Conservation (phyloP, 2,797 vertebrate species). For the Huso huso region DNA sequence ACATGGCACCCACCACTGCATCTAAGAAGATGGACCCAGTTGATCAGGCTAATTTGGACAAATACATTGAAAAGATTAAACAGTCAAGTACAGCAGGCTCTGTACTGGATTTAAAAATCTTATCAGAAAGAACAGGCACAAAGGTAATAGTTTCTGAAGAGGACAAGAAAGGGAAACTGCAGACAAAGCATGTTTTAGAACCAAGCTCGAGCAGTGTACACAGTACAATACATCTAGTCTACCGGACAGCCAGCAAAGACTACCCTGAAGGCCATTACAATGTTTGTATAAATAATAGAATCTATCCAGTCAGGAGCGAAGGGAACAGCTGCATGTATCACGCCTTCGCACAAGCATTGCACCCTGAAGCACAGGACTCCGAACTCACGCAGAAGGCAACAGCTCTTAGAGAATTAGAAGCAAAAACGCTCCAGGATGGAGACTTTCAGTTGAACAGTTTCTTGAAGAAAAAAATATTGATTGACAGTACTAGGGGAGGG, state of each 20-base stretch:
- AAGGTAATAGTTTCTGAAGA: slow-evolving; percentile 10
- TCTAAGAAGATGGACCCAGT: no score
- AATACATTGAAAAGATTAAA: neutral
- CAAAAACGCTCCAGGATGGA: neutral
- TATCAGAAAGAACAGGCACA: slow-evolving; percentile 9
- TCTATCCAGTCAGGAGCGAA: neutral
- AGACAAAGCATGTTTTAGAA: slow-evolving; percentile 15
- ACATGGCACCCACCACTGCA: slow-evolving; percentile 4
- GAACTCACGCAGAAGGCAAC: neutral
- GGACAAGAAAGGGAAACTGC: slow-evolving; percentile 3
- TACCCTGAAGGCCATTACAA: slow-evolving; percentile 9
- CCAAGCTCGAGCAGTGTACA: slow-evolving; percentile 1
- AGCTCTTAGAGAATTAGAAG: neutral
- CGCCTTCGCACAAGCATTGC: neutral
- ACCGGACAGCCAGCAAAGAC: slow-evolving; percentile 15
- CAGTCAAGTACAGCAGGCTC: neutral
- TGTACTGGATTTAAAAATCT: slow-evolving; percentile 10
- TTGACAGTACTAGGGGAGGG: neutral
- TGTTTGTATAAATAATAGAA: neutral
- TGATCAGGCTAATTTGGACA: no score
- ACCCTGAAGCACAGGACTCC: neutral
- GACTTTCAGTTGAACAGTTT: neutral
- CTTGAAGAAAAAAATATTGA: slow-evolving; percentile 5
- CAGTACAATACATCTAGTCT: slow-evolving; percentile 30
- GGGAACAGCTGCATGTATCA: neutral